Evolutionary conservation across 2,113 vertebrate species (phyloP).

Genomic region (Plestiodon gilberti): DNA sequence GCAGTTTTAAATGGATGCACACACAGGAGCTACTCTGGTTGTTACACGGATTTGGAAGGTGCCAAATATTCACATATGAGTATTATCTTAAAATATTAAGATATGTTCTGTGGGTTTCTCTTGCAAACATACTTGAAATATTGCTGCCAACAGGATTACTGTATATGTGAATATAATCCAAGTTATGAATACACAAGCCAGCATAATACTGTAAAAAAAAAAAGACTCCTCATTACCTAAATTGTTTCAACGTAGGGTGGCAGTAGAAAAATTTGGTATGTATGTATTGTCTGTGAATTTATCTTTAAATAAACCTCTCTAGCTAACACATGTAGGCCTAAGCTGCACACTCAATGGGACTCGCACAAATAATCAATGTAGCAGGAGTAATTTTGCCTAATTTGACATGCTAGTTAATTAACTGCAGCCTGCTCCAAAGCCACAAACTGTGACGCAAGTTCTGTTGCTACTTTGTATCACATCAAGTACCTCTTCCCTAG

Average conservation of each 20-base stretch:
- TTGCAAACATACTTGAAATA: neutral
- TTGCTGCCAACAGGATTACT: neutral
- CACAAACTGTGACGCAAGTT: slow-evolving; percentile 9
- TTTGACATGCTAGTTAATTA: slow-evolving; percentile 52
- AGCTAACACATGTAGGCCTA: neutral
- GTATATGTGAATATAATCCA: neutral
- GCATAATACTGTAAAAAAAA: neutral
- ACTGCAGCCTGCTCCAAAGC: slow-evolving; percentile 29
- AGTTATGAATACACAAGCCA: neutral
- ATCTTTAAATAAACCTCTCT: neutral
- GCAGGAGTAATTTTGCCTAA: slow-evolving; percentile 55
- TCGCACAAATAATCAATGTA: slow-evolving; percentile 47
- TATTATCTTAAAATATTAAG: neutral
- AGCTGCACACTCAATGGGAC: neutral
- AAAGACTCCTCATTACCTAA: neutral
- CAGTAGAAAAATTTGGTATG: neutral
- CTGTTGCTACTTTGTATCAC: neutral
- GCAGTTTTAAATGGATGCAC: slow-evolving; percentile 34
- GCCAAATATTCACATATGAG: neutral
- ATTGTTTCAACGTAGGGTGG: accelerated
- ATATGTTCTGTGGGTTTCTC: neutral
- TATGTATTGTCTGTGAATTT: neutral
- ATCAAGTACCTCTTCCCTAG: neutral
- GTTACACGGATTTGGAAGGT: neutral
- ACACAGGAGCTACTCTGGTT: accelerated